Base-by-base conservation (phyloP, 2,888 invertebrate species). In the Xanthia icteritia region DNA sequence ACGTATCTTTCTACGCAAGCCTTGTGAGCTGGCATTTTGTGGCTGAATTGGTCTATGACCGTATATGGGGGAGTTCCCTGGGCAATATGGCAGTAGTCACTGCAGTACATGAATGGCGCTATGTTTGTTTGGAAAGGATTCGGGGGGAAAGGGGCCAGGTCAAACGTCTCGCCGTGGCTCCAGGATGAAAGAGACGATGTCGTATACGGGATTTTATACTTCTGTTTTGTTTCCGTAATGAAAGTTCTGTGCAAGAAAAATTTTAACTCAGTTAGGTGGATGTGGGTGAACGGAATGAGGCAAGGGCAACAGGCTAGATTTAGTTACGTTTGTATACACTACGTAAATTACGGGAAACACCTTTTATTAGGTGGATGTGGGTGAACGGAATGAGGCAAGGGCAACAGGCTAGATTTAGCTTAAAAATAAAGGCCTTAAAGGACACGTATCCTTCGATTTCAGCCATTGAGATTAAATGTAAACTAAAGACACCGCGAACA, bases 101-200 rank as follows among this genome's bases (percentile, higher is more conserved):
- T 95, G 86, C 96, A 96, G 88, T 96, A 96, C 96, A 96, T 96
- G 84, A 95, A 96, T 0, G 96, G 96, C 0, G 96, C 95, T 1
- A 94, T 94, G 86, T 94, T 95, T 2, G 96, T 95, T 88, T 96
- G 96, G 86, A 89, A 96, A 0, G 96, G 96, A 81, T 95, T 96
- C 0, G 96, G 96, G 0, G 94, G 93, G 89, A 92, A 95, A 0
- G 96, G 96, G 1, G 96, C 92, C 69, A 95, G 83, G 79, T 95
- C 93, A 79, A 95, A 96, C 3, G 79, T 71, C 83, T 96, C 96
- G 0, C 95, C 95, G 69, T 95, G 93, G n/a, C 84, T 81, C 94
- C 95, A 96, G 0, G 94, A 92, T 0, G 94, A 92, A 1, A 96
- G 91, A 0, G 91, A 69, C 0, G 96, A 95, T 0, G 76, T 63